Evolutionary conservation across 2,797 vertebrate species (phyloP).

Genomic region (Premnoplex brunnescens): DNA sequence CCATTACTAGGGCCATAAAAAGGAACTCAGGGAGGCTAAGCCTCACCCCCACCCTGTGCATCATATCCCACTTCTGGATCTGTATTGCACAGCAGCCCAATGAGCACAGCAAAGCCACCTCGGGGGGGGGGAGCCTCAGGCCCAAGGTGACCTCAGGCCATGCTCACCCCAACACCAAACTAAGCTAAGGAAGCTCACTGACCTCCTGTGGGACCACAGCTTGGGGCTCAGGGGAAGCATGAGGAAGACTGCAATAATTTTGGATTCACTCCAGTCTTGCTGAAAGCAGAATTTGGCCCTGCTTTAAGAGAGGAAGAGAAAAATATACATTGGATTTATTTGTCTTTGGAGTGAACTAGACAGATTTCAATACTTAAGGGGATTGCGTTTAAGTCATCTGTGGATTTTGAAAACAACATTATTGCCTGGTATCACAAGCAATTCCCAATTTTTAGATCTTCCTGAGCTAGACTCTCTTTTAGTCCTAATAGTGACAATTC

Average conservation of each 20-base stretch:
- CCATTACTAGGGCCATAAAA: background rate
- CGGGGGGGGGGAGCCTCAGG: background rate
- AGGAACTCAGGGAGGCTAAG: background rate
- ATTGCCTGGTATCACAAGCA: constrained; percentile 50
- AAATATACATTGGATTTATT: constrained; percentile 8
- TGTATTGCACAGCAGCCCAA: background rate
- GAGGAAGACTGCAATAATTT: background rate
- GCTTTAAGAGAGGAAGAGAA: background rate
- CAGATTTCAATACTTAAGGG: constrained; percentile 44
- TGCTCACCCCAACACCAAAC: background rate
- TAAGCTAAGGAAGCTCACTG: background rate
- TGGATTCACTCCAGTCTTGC: background rate
- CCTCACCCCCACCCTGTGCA: background rate
- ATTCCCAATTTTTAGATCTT: constrained; percentile 51
- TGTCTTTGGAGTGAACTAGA: constrained; percentile 6
- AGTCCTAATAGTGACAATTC: constrained; percentile 37
- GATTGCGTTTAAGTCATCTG: constrained; percentile 48
- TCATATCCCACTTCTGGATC: background rate
- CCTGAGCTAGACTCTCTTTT: constrained; percentile 18
- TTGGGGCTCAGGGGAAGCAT: background rate
- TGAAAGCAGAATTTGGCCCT: background rate
- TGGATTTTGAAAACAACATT: constrained; percentile 43
- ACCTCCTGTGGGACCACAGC: fast-evolving
- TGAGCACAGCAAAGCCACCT: background rate
- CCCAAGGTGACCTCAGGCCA: background rate